These are phyloP conservation scores for Corapipo altera DNA, from an alignment of 2,113 vertebrate genomes.

Conservation along the genomic window DNA sequence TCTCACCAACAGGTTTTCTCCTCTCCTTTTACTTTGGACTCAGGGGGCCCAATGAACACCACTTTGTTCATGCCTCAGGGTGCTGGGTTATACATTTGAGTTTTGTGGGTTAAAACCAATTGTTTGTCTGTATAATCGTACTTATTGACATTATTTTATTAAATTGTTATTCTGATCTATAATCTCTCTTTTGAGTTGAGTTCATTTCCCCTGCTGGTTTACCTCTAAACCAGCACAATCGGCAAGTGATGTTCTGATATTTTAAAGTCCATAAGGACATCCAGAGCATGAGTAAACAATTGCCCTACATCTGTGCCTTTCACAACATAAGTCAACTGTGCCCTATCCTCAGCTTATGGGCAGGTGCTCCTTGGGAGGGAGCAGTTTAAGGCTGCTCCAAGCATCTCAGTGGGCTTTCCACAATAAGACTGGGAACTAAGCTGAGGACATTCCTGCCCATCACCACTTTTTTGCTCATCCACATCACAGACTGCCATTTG, in stretches of 20 bases:
- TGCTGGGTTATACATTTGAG: no score
- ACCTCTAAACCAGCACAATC: no score
- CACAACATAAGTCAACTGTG: background rate
- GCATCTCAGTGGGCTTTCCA: background rate
- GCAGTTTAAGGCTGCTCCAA: background rate
- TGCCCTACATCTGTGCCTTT: background rate
- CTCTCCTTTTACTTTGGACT: no score
- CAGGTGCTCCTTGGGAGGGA: background rate
- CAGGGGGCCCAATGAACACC: no score
- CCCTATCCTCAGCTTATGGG: background rate
- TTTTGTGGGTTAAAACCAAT: no score
- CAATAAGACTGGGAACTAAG: background rate
- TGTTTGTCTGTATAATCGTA: no score
- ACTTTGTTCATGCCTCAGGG: no score
- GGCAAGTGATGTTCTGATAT: background rate
- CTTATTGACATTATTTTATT: no score
- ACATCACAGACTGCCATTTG: background rate
- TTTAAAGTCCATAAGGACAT: background rate
- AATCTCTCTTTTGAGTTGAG: no score
- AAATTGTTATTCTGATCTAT: no score
- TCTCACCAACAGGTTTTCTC: no score
- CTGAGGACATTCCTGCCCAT: background rate
- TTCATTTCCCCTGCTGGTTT: no score
- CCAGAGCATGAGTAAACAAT: background rate
- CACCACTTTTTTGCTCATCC: background rate